These are phyloP conservation scores for Caligus rogercresseyi DNA, from an alignment of 1,140 invertebrate genomes.

Conservation along the genomic window DNA sequence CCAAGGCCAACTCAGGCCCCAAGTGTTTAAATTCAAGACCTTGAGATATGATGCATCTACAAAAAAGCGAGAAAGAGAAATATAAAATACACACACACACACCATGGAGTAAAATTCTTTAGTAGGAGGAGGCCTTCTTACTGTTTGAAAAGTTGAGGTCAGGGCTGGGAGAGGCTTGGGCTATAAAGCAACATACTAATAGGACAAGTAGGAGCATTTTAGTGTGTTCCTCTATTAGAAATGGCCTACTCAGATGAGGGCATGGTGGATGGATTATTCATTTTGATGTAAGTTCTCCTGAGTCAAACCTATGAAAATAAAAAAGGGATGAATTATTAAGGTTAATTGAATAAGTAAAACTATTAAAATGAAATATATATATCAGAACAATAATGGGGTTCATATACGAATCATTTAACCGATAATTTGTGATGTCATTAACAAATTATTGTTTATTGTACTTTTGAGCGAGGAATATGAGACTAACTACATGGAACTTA, in stretches of 20 bases:
- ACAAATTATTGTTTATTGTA: too few species aligned
- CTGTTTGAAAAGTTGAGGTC: background rate
- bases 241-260: background rate
- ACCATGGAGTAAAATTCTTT: too few species aligned
- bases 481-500: too few species aligned
- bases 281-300: background rate
- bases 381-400: too few species aligned
- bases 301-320: background rate
- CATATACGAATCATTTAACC: too few species aligned
- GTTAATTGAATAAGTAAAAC: background rate
- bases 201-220: background rate
- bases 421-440: too few species aligned
- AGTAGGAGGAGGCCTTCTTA: background rate
- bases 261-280: background rate
- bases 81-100: too few species aligned
- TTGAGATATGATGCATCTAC: background rate
- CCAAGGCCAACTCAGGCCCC: slow-evolving; percentile 14
- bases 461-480: too few species aligned
- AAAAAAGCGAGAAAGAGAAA: background rate
- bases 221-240: too few species aligned
- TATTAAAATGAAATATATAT: too few species aligned
- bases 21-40: slow-evolving; percentile 15
- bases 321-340: background rate
- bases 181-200: background rate
- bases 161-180: background rate